Conservation (phyloP, 2,113 vertebrate species). For the Engystomops pustulosus region DNA sequence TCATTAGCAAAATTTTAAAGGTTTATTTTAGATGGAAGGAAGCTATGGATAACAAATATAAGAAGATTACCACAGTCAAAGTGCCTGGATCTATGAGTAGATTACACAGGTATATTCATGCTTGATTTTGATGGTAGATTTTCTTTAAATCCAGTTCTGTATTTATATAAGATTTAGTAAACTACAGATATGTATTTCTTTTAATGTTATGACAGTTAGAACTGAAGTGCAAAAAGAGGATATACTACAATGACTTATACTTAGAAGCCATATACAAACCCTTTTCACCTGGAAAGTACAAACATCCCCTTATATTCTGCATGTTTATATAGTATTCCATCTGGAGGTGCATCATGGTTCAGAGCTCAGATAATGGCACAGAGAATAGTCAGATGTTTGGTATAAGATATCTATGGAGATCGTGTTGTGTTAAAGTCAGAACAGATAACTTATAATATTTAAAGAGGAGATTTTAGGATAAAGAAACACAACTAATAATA, state of each 20-base stretch:
- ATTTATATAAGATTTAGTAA: too few relatives aligned
- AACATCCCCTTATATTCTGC: neutral
- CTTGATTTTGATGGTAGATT: too few relatives aligned
- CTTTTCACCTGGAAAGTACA: neutral
- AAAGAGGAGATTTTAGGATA: neutral
- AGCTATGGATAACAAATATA: too few relatives aligned
- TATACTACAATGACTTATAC: neutral
- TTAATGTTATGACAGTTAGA: neutral
- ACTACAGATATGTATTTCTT: neutral
- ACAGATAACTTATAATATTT: neutral
- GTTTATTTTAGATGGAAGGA: too few relatives aligned
- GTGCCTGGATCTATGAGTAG: too few relatives aligned
- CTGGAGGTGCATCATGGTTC: too few relatives aligned
- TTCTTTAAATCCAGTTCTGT: too few relatives aligned
- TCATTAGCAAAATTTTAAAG: too few relatives aligned
- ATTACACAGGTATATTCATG: too few relatives aligned
- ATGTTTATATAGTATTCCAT: constrained; percentile 9
- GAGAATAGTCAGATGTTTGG: neutral
- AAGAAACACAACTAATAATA: neutral
- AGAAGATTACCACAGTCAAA: too few relatives aligned
- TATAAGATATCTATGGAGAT: constrained; percentile 23
- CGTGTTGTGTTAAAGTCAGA: neutral
- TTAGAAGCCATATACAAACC: neutral
- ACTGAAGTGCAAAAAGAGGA: neutral
- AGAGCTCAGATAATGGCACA: neutral